Evolutionary conservation across 2,888 invertebrate species (phyloP).

Genomic region (Cistogaster globosa): DNA sequence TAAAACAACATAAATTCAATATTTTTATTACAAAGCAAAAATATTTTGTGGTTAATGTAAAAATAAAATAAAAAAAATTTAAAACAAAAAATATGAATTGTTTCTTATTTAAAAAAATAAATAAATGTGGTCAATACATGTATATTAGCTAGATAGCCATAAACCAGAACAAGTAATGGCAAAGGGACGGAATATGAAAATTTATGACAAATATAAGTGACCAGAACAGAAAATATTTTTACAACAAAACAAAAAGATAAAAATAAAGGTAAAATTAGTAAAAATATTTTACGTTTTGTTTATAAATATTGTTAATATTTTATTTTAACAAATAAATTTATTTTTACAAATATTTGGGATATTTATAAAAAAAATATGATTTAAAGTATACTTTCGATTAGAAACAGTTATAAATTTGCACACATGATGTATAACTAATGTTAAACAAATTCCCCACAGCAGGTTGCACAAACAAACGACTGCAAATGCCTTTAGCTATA

Average conservation of each 20-base stretch:
- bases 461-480: too few relatives aligned
- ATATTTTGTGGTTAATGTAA: slow-evolving; percentile 53
- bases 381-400: slow-evolving; percentile 33
- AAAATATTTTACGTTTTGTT: slow-evolving; percentile 19
- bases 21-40: slow-evolving; percentile 50
- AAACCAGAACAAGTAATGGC: slow-evolving; percentile 59
- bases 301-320: slow-evolving; percentile 36
- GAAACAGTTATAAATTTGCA: slow-evolving; percentile 12
- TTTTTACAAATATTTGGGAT: slow-evolving; percentile 2
- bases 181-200: slow-evolving; percentile 61
- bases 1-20: slow-evolving; percentile 6
- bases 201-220: slow-evolving; percentile 73
- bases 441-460: too few relatives aligned
- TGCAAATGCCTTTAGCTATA: too few relatives aligned
- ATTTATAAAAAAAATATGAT: neutral
- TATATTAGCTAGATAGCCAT: slow-evolving; percentile 66
- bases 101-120: slow-evolving; percentile 59
- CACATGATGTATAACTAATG: neutral
- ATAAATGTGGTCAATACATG: slow-evolving; percentile 71
- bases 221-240: slow-evolving; percentile 47
- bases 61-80: neutral
- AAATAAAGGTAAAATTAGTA: slow-evolving; percentile 12
- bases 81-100: slow-evolving; percentile 42
- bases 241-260: too few relatives aligned
- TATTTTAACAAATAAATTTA: neutral